Percentiles rank a stretch among this genome's conserved stretches.
These are phyloP conservation scores for Mellivora capensis DNA, from an alignment of 2,113 vertebrate genomes.

Conservation along the genomic window DNA sequence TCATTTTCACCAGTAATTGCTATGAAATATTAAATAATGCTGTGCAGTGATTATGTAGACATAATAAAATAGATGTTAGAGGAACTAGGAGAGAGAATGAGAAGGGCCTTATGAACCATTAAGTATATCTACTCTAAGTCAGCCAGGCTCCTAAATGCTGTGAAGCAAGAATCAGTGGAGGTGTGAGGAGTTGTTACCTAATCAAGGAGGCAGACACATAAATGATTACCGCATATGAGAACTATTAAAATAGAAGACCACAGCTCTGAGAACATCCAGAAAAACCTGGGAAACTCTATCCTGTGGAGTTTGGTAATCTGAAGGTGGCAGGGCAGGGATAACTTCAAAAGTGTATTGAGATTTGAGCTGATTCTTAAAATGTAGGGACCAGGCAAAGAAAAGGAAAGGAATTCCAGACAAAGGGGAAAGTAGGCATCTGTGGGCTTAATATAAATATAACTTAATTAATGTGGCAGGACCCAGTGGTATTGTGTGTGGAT, in stretches of 20 bases:
- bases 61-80: background rate
- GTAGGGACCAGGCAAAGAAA: background rate
- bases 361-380: background rate
- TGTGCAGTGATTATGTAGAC: background rate
- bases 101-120: background rate
- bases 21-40: constrained; percentile 35
- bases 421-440: accelerated
- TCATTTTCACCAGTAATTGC: background rate
- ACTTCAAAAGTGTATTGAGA: background rate
- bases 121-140: constrained; percentile 4
- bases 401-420: background rate
- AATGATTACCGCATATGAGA: background rate
- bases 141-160: background rate
- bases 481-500: accelerated
- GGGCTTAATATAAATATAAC: background rate
- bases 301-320: background rate
- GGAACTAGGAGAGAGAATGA: background rate
- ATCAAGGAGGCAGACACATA: constrained; percentile 27
- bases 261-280: background rate
- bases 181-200: background rate
- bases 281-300: background rate
- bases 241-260: background rate
- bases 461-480: background rate
- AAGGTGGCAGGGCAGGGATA: background rate
- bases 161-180: background rate